Base-by-base conservation (phyloP, 2,888 invertebrate species). In the Heliconius ethilla region DNA sequence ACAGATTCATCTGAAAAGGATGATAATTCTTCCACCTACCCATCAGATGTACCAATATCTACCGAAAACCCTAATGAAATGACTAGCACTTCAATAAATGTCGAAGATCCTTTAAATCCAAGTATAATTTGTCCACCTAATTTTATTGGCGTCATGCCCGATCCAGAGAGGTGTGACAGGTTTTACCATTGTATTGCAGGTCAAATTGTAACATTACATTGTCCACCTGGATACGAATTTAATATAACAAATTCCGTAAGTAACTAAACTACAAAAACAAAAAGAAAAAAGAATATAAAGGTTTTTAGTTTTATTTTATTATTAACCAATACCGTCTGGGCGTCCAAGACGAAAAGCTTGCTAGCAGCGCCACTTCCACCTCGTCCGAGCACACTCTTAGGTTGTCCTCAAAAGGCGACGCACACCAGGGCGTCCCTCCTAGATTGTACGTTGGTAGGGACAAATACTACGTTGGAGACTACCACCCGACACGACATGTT, bases 241-340 rank as follows among this genome's bases (percentile, higher is more conserved):
- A 40, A 69, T 25, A 78, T 78, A 0, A 70, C 51, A 10, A 27
- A 51, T 29, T 62, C 27, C 69, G 84, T 83, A 29, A 81, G 81
- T 81, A 51, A 51, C 51, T 18, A 51, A 51, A 51, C 2, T 40
- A 40, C 40, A 40, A 51, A 51, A 51, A 51, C 51, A 25, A 25
- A 10, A 62, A n/a, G 10, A 25, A 25, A 25, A 10, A 62, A n/a
- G 10, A 25, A 62, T 45, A 45, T 18, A 45, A 15, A 45, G 4
- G 45, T 45, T 45, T 15, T 45, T 45, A 45, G 45, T 45, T 45
- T 18, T 45, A 45, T 45, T 15, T 45, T 45, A 45, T 45, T 15
- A 45, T 45, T 45, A 27, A 27, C 27, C 27, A 27, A 27, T 27
- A 27, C 27, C 27, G 45, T 1, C 0, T 45, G 5, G 15, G 4